Evolutionary conservation across 2,797 vertebrate genomes (phyloP), one percentile per base, ranked within the genome.

Genomic region (Malurus leucopterus): DNA sequence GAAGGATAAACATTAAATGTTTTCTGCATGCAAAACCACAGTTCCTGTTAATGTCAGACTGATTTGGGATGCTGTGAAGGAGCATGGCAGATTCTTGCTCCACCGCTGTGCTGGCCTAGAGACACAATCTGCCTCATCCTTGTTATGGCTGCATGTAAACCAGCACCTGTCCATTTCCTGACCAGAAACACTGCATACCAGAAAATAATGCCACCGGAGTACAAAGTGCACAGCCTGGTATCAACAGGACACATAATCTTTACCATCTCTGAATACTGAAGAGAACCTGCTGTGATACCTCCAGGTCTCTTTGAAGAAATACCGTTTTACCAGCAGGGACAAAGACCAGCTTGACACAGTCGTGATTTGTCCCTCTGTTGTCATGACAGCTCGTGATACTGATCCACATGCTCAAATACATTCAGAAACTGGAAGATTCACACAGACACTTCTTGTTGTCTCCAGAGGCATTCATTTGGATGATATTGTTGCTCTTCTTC

Each of bases 161-260:
- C 12, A 29, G 8, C 18, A 32, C 21, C 47, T 47, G 15, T 9
- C 24, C 47, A 71, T 80, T 27, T 46, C 16, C 40, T 30, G 27
- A n/a, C 12, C 20, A 53, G 38, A 80, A 65, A 44, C 15, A 30
- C 13, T 30, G 17, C 11, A 41, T 7, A 2, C 5, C 1, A 1
- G 9, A 13, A 46, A 34, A 27, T 13, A 24, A 27, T 8, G 19
- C 19, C 57, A 4, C n/a, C 32, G 41, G 70, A 84, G 22, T 73
- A 13, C 17, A 40, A 7, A 5, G 11, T 3, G 1, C 30, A 30
- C 21, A 29, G 10, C 2, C 1, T 19, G 17, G 6, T 40, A 7
- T 12, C 43, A 82, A 32, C 15, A 75, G 46, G 15, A 27, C 46
- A 46, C 43, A 24, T 38, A 68, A 59, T 43, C 12, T 71, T 49